Conservation (phyloP, 1,140 invertebrate genomes). For the Triops longicaudatus region DNA sequence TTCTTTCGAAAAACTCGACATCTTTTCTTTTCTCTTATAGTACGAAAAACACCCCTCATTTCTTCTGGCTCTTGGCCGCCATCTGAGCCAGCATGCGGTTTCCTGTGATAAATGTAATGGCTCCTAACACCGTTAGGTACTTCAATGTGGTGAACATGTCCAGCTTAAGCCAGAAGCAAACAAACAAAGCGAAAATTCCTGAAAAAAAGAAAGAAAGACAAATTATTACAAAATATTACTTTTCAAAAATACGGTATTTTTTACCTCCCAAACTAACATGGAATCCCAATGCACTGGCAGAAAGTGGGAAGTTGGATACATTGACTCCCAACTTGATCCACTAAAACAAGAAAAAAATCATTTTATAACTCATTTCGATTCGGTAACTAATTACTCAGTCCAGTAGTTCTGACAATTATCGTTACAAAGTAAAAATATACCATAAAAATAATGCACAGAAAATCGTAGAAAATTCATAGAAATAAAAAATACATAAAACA, state of each 20-base stretch:
- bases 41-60: neutral
- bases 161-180: conserved; percentile 79
- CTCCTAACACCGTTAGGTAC: conserved; percentile 70
- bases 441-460: no score
- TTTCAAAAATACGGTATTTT: conserved; percentile 28
- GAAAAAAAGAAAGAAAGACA: conserved; percentile 39
- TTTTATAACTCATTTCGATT: conserved; percentile 27
- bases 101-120: conserved; percentile 85
- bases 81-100: conserved; percentile 72
- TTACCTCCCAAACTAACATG: conserved; percentile 70
- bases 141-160: conserved; percentile 95
- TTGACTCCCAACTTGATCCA: conserved; percentile 87
- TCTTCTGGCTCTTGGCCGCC: conserved; percentile 39
- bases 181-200: conserved; percentile 63
- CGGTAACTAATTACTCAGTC: no score
- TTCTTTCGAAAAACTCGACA: neutral
- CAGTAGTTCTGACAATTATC: no score
- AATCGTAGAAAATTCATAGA: no score
- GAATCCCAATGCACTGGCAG: conserved; percentile 72
- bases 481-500: no score
- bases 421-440: no score
- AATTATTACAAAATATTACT: conserved; percentile 25
- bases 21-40: no score
- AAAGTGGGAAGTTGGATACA: conserved; percentile 69
- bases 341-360: conserved; percentile 40